These are phyloP conservation scores for Drosophila ohnishii DNA, from an alignment of 1,140 invertebrate genomes.

Conservation along the genomic window DNA sequence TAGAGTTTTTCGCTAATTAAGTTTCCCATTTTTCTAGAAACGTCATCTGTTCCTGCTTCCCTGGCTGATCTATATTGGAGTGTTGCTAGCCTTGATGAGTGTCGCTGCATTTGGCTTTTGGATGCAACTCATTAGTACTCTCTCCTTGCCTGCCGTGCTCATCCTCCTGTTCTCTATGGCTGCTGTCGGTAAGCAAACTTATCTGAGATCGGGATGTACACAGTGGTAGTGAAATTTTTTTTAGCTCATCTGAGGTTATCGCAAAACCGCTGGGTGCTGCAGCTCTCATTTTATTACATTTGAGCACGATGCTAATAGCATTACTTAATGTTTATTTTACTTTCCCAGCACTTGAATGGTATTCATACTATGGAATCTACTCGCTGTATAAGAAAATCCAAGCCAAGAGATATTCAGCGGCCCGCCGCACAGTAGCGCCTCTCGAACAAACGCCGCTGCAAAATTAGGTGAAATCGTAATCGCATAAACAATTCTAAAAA, in stretches of 20 bases:
- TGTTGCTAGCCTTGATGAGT: slow-evolving; percentile 3
- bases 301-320: not conserved
- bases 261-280: not conserved
- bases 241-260: slow-evolving; percentile 20
- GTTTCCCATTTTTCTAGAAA: slow-evolving; percentile 36
- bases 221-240: slow-evolving; percentile 16
- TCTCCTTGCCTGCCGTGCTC: not conserved
- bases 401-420: slow-evolving; percentile 36
- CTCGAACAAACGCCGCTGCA: no score
- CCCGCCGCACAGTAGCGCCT: no score
- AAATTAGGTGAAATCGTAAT: no score
- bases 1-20: not conserved
- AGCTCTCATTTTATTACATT: slow-evolving; percentile 11
- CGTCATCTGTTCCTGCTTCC: slow-evolving; percentile 66
- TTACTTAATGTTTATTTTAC: not conserved
- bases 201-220: slow-evolving; percentile 8
- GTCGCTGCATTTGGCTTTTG: not conserved
- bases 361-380: slow-evolving; percentile 60
- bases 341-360: slow-evolving; percentile 45
- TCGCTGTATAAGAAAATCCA: slow-evolving; percentile 66
- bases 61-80: slow-evolving; percentile 55
- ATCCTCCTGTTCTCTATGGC: not conserved
- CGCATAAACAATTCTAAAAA: no score
- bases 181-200: slow-evolving; percentile 9
- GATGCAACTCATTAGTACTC: not conserved